A percentile compares a stretch with the other conserved stretches of the same genome.
Conservation (phyloP, 2,113 vertebrate species). For the Trogon melanurus region DNA sequence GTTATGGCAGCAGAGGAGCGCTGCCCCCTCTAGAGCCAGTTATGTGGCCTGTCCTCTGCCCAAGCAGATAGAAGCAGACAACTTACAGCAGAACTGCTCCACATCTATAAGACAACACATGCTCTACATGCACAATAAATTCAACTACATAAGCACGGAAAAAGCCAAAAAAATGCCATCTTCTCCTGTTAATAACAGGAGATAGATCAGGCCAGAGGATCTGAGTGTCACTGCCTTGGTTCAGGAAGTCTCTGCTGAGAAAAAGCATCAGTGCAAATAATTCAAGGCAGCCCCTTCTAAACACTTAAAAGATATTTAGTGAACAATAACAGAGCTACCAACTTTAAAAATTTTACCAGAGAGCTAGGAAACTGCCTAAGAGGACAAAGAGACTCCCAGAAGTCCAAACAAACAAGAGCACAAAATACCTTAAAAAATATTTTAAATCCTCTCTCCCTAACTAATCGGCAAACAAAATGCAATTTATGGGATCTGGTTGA, state of each 20-base stretch:
- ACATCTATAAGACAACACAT: background rate
- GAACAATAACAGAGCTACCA: background rate
- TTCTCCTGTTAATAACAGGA: background rate
- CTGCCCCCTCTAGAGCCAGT: background rate
- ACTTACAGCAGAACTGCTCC: background rate
- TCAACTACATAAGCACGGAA: background rate
- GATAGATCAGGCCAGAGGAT: background rate
- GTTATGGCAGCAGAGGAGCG: background rate
- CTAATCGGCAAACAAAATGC: background rate
- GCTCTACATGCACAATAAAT: background rate
- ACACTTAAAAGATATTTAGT: background rate
- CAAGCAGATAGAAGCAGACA: background rate
- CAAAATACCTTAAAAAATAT: background rate
- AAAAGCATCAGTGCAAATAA: background rate
- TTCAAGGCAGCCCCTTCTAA: background rate
- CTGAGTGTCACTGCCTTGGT: background rate
- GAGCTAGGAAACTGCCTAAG: background rate
- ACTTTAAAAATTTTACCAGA: background rate
- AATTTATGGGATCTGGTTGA: background rate
- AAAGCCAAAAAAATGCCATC: background rate
- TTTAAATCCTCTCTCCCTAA: background rate
- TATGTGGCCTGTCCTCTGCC: background rate
- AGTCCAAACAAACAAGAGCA: background rate
- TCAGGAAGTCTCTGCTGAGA: background rate
- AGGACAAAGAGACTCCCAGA: background rate